phyloP scores from a whole-genome alignment of 1,140 invertebrate species.

The Glossosoma conforme region DNA sequence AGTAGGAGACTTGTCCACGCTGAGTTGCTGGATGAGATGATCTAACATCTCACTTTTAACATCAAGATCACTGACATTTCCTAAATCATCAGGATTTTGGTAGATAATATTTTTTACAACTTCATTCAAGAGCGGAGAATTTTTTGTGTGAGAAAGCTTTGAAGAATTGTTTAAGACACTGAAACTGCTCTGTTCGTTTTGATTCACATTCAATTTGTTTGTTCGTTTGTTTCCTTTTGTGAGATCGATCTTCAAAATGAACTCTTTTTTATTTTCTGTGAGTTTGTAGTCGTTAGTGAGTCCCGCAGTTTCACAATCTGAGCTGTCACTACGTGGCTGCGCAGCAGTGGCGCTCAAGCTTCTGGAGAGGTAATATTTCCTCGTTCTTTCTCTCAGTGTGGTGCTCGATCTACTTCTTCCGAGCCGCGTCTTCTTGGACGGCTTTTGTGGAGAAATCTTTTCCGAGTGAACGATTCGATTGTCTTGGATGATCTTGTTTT shows the following conservation, averaged over 20 bases:
- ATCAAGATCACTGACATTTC: conserved; percentile 23
- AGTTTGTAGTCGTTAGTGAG: conserved; percentile 35
- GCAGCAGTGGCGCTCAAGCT: conserved; percentile 17
- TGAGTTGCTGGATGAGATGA: conserved; percentile 21
- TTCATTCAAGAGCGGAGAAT: not conserved
- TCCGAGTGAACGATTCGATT: conserved; percentile 2
- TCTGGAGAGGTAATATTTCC: conserved; percentile 22
- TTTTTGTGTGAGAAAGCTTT: not conserved
- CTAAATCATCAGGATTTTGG: not conserved
- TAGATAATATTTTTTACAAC: not conserved
- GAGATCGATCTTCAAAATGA: conserved; percentile 32
- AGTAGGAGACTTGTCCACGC: conserved; percentile 23
- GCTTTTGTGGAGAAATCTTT: conserved; percentile 5
- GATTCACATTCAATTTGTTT: conserved; percentile 1
- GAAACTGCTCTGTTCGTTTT: too few relatives aligned
- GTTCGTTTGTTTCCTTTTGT: conserved; percentile 2
- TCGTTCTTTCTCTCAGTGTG: conserved; percentile 22
- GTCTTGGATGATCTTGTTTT: conserved; percentile 16
- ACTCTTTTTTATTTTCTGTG: conserved; percentile 34
- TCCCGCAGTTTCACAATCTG: conserved; percentile 33
- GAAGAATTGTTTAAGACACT: not conserved
- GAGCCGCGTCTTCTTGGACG: conserved; percentile 5
- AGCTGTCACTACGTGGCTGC: conserved; percentile 21
- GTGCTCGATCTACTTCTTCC: conserved; percentile 21
- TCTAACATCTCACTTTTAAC: conserved; percentile 19